Conservation (phyloP, 2,888 invertebrate genomes). For the Pterostichus madidus region DNA sequence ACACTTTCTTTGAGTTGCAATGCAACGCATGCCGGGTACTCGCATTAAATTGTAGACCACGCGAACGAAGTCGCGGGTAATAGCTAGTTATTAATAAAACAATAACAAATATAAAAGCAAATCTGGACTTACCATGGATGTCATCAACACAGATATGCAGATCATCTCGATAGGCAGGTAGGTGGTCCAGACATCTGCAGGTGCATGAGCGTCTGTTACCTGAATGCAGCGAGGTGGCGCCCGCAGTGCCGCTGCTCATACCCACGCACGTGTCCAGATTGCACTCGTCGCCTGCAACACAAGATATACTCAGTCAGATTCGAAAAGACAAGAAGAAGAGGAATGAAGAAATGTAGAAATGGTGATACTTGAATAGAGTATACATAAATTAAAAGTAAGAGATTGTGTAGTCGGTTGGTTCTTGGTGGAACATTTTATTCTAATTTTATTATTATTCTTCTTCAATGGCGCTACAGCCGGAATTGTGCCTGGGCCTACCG, state of each 20-base stretch:
- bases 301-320: background rate
- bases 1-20: too few species aligned
- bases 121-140: conserved; percentile 84
- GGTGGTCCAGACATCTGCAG: conserved; percentile 88
- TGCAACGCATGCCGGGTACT: too few species aligned
- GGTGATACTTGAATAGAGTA: background rate
- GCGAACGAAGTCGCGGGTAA: too few species aligned
- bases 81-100: too few species aligned
- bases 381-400: too few species aligned
- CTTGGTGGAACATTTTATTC: too few species aligned
- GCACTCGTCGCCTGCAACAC: conserved; percentile 78
- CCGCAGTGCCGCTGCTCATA: conserved; percentile 84
- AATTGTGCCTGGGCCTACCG: too few species aligned
- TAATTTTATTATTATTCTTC: too few species aligned
- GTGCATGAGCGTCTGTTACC: conserved; percentile 80
- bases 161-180: conserved; percentile 91
- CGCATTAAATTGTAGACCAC: too few species aligned
- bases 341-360: background rate
- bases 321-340: background rate
- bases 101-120: too few species aligned
- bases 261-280: conserved; percentile 84
- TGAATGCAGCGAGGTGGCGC: conserved; percentile 78
- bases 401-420: too few species aligned
- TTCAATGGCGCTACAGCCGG: too few species aligned
- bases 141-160: conserved; percentile 91